Evolutionary conservation across 2,797 vertebrate species (phyloP), one percentile per base, ranked within the genome.

Genomic region (Sebastes dallii): DNA sequence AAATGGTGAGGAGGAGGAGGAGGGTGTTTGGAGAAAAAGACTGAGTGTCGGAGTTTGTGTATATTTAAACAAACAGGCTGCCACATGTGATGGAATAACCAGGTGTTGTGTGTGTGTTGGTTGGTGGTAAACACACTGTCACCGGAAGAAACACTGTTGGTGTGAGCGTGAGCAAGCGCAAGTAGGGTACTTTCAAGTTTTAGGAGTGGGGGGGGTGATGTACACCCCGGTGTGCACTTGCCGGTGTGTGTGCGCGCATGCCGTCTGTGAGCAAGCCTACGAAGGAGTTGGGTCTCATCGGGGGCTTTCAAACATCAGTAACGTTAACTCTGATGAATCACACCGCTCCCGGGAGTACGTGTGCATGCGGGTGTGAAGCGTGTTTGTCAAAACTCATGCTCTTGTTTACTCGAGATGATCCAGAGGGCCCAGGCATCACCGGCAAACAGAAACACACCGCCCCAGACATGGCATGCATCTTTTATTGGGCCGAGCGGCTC

Each of bases 401-500:
- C 88, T 87, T 91, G 90, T 93, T 94, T 89, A 93, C 90, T 90
- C 62, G 68, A 81, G 90, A 91, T 81, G 87, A 93, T 92, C 88
- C 86, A 82, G 86, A 83, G 91, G 87, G 86, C 80, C 88, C 71
- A 30, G 61, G 79, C 85, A 73, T 84, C 84, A 77, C 70, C 81
- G 34, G 80, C 86, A 83, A 81, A 88, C 88, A 88, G 78, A 86
- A 78, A 84, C 68, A 81, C 86, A 72, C 75, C 72, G 71, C 58
- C 24, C 22, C 89, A 86, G 76, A 91, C 86, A 80, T 10, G 66
- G 69, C 83, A 88, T 89, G 88, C 85, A 93, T 91, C 86, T 92
- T 92, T 95, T 86, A 93, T 93, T 90, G 78, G 81, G 86, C 73
- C 50, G 73, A 86, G 83, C 77, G 83, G 84, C 68, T 81, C 78